Conservation (phyloP, 2,888 invertebrate genomes). For the Cephus rjabovi region DNA sequence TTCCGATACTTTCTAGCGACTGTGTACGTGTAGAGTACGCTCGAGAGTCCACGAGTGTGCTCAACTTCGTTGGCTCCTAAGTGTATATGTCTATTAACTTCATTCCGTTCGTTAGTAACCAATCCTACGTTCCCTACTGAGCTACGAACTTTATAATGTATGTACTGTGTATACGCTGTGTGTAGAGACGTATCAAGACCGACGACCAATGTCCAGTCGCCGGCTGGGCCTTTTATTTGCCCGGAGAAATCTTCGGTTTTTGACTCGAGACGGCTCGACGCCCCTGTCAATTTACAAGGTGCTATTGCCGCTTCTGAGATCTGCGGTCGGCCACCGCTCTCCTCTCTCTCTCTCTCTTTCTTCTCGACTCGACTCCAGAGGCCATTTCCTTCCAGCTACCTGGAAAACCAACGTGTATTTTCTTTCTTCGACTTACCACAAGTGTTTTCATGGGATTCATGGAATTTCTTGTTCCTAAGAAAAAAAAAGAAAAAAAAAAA, state of each 20-base stretch:
- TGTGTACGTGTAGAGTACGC: background rate
- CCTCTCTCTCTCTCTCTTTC: background rate
- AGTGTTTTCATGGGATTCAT: background rate
- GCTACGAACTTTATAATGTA: background rate
- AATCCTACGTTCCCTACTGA: background rate
- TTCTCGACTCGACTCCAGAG: background rate
- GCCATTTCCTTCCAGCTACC: background rate
- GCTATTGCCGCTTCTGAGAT: background rate
- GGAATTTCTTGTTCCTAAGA: background rate
- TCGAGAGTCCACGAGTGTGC: background rate
- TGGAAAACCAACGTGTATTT: background rate
- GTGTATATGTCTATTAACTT: background rate
- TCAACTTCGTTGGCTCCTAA: background rate
- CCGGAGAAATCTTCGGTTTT: constrained; percentile 39
- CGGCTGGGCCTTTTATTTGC: constrained; percentile 26
- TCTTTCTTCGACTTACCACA: background rate
- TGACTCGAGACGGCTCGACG: constrained; percentile 49
- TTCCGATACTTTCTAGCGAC: constrained; percentile 2
- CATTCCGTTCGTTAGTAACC: background rate
- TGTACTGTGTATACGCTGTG: background rate
- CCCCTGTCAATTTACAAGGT: constrained; percentile 23
- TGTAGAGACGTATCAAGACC: background rate
- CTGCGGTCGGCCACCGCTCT: background rate
- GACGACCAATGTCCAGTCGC: background rate
- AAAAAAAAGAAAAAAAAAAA: too few relatives aligned